Conservation (phyloP, 2,888 invertebrate species). For the Machimus atricapillus region DNA sequence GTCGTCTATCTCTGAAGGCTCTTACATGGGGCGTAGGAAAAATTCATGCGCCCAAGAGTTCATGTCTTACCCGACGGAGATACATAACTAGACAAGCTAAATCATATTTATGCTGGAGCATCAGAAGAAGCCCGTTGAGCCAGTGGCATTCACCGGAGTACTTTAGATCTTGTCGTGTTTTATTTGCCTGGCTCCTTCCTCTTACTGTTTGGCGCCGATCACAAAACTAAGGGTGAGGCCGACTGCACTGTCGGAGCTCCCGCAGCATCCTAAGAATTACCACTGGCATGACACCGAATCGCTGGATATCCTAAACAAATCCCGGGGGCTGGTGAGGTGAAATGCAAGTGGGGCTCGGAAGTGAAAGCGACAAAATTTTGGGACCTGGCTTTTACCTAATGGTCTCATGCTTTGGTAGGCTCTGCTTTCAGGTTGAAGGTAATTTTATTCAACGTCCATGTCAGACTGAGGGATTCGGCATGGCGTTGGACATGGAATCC, state of each 20-base stretch:
- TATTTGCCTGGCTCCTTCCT: not conserved
- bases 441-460: not conserved
- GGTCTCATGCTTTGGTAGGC: not conserved
- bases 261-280: not conserved
- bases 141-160: not conserved
- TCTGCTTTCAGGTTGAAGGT: not conserved
- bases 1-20: conserved; percentile 4
- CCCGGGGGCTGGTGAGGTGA: not conserved
- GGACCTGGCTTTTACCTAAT: not conserved
- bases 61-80: not conserved
- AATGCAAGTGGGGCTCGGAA: not conserved
- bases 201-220: not conserved
- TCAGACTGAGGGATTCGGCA: not conserved
- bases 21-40: not conserved
- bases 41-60: not conserved
- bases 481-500: not conserved
- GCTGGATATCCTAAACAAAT: not conserved
- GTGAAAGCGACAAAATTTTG: not conserved
- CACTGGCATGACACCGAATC: not conserved
- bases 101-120: conserved; percentile 13
- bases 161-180: not conserved
- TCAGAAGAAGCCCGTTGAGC: not conserved
- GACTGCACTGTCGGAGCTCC: not conserved
- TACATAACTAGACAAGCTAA: not conserved
- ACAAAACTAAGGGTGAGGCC: not conserved